These are phyloP conservation scores for Drosophila atripex DNA, from an alignment of 2,888 invertebrate genomes.

Conservation along the genomic window DNA sequence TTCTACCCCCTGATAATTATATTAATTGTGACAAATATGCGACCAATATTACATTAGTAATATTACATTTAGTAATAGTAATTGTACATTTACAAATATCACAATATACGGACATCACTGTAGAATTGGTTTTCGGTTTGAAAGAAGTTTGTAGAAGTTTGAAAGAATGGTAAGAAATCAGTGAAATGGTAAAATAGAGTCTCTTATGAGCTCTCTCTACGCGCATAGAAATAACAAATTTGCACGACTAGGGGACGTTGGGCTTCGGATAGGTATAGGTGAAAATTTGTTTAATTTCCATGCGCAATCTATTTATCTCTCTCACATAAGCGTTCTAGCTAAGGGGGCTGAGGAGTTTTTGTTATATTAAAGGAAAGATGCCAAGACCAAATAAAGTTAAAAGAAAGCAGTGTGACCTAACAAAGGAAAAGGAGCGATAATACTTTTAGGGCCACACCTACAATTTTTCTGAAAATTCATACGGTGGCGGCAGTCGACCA, in stretches of 20 bases:
- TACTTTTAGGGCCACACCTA: conserved; percentile 33
- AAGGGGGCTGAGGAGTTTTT: conserved; percentile 47
- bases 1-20: conserved; percentile 11
- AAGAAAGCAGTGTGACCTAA: not conserved
- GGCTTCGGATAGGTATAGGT: not conserved
- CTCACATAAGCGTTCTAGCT: conserved; percentile 70
- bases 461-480: conserved; percentile 63
- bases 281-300: conserved; percentile 73
- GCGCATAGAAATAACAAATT: conserved; percentile 74
- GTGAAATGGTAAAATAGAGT: conserved; percentile 37
- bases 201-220: conserved; percentile 51
- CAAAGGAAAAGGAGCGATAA: conserved; percentile 11
- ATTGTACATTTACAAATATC: conserved; percentile 65
- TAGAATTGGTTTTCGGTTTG: conserved; percentile 15
- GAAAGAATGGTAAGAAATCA: not conserved
- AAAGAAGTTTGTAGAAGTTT: too few species aligned
- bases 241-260: conserved; percentile 4
- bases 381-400: not conserved
- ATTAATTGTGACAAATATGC: conserved; percentile 62
- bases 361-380: conserved; percentile 33
- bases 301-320: conserved; percentile 82
- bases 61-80: too few species aligned
- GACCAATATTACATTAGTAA: conserved; percentile 42
- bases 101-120: conserved; percentile 58
- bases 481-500: conserved; percentile 44